Base-by-base conservation (phyloP, 2,113 vertebrate genomes). In the Illadopsis cleaveri region DNA sequence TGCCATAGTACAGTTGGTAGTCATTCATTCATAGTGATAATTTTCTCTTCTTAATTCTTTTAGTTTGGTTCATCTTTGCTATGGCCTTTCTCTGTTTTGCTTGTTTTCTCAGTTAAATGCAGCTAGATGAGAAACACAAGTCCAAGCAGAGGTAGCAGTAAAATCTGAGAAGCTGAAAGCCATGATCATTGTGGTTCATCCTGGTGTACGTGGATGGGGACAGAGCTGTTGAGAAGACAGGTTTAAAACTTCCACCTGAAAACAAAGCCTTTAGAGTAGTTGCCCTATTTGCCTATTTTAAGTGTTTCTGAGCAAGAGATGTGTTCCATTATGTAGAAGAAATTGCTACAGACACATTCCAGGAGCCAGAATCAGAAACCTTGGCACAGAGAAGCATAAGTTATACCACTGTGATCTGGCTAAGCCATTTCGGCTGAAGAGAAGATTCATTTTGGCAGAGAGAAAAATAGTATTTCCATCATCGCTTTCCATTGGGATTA, bases 401-500 rank as follows among this genome's bases (percentile, higher is more conserved):
- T 83, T 92, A 70, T 37, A 89, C 58, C 60, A n/a, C 60, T 89
- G 60, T 64, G 69, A 90, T 86, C 76, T 92, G 76, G 37, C 51
- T 93, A 86, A 97, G 38, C 72, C 68, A 68, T 96, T 96, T 95
- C 8, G 0, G 19, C 91, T 92, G 72, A 45, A 89, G 72, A n/a
- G 60, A 89, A 81, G 80, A 83, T 66, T 90, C 42, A 51, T 81
- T 86, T 86, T 96, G 93, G 76, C 92, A 90, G 68, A 76, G 42
- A 47, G 28, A 40, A 70, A 73, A 86, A 82, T 4, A 77, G 15
- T 90, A 78, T 96, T 94, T 96, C 82, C 64, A 48, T 96, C 89
- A 86, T 83, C 51, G 51, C 51, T 96, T 94, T 93, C 89, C 56
- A 37, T 54, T 90, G 60, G 1, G 7, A 90, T 96, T 83, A 89